phyloP scores from a whole-genome alignment of 1,140 invertebrate species.

The Macrobrachium rosenbergii region DNA sequence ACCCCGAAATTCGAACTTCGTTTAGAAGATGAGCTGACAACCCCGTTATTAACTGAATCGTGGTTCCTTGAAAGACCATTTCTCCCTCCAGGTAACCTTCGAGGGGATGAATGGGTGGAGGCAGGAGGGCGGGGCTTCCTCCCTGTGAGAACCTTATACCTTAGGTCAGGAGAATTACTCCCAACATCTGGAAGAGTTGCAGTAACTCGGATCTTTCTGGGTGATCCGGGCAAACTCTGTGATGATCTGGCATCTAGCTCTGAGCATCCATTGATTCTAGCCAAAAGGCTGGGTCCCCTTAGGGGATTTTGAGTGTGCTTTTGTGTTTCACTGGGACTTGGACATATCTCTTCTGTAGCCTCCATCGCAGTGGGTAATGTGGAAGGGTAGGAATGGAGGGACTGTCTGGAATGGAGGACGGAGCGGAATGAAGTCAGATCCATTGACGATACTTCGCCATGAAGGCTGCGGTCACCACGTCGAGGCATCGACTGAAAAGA shows the following conservation, averaged over 20 bases:
- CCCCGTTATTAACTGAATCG: conserved; percentile 28
- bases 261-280: conserved; percentile 55
- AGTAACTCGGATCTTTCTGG: conserved; percentile 64
- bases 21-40: conserved; percentile 28
- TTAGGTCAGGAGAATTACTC: conserved; percentile 63
- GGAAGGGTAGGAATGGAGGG: conserved; percentile 65
- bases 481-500: conserved; percentile 39
- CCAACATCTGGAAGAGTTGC: conserved; percentile 64
- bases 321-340: conserved; percentile 19
- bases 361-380: conserved; percentile 46
- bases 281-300: conserved; percentile 48
- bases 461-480: conserved; percentile 52
- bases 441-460: conserved; percentile 43
- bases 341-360: conserved; percentile 17
- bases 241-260: conserved; percentile 57
- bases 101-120: conserved; percentile 48
- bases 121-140: conserved; percentile 42
- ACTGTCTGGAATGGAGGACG: conserved; percentile 62
- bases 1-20: conserved; percentile 20
- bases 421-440: conserved; percentile 62
- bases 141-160: conserved; percentile 57
- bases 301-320: conserved; percentile 22
- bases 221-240: conserved; percentile 62
- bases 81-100: conserved; percentile 48
- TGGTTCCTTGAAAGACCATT: conserved; percentile 32